Percentiles rank a stretch among this genome's conserved stretches.
These are phyloP conservation scores for Bilobella aurantiaca DNA, from an alignment of 1,140 invertebrate species.

Conservation along the genomic window DNA sequence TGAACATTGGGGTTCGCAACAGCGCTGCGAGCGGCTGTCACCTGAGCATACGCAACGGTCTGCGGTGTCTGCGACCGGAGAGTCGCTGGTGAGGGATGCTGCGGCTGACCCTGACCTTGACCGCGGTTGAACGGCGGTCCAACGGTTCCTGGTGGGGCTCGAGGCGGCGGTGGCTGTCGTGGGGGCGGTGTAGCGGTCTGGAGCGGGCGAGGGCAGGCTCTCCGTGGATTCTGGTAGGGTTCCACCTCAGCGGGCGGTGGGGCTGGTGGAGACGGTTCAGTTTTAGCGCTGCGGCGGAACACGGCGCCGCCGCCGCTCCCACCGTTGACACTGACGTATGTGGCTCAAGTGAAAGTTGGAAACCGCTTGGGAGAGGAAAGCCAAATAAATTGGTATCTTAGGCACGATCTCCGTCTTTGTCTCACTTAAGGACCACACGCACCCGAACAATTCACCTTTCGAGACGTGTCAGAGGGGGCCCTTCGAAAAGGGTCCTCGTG, in stretches of 20 bases:
- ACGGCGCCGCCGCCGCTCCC: not conserved
- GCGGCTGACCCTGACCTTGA: too few relatives aligned
- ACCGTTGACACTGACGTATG: not conserved
- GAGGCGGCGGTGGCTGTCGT: not conserved
- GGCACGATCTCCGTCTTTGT: not conserved
- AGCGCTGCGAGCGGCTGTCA: not conserved
- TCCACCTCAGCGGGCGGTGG: slow-evolving; percentile 19
- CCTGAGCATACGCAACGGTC: not conserved
- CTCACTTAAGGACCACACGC: slow-evolving; percentile 1
- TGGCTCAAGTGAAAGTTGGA: too few relatives aligned
- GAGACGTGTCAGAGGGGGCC: too few relatives aligned
- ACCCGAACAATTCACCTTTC: too few relatives aligned
- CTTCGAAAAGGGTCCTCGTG: too few relatives aligned
- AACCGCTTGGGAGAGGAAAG: not conserved
- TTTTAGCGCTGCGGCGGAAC: too few relatives aligned
- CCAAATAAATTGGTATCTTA: not conserved
- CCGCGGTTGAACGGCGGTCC: not conserved
- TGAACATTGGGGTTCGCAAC: not conserved
- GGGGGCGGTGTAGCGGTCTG: slow-evolving; percentile 2
- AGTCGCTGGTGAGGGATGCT: not conserved
- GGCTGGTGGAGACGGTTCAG: not conserved
- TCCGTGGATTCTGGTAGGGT: slow-evolving; percentile 16
- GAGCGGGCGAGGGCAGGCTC: slow-evolving; percentile 20
- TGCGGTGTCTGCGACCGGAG: too few relatives aligned
- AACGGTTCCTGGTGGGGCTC: not conserved